Evolutionary conservation across 2,888 invertebrate genomes (phyloP), one percentile per base, ranked within the genome.

Genomic region (Ochlodes sylvanus): DNA sequence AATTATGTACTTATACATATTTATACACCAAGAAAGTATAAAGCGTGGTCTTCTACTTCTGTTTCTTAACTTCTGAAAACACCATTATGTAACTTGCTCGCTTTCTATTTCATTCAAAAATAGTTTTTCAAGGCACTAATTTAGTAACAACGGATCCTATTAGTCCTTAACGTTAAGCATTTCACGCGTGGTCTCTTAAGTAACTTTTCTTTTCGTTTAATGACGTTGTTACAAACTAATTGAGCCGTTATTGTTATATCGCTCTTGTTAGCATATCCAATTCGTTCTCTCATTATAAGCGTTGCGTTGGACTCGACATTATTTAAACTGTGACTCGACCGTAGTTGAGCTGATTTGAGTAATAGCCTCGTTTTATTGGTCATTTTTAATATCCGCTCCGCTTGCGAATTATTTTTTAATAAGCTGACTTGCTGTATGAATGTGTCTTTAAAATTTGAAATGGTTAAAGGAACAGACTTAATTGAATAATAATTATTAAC

Each of bases 201-300:
- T n/a, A 19, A 50, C 12, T 61, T 52, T 63, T 54, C 7, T 32
- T 38, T 62, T 41, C 19, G 14, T 17, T 10, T 64, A 64, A 64
- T 64, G 64, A 64, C 55, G 56, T 57, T 64, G 64, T 57, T 57
- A 64, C 17, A 34, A 47, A n/a, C 55, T 12, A 47, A 64, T 64
- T 57, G 56, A 57, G 42, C 47, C 42, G 64, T 64, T 64, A 64
- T 44, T 57, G 54, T 64, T 64, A 21, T 34, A 64, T 47, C 38
- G 17, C 17, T 56, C 64, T 64, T 64, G 64, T 57, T 64, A 64
- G 57, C 64, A 57, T 64, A 64, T 38, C 57, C 64, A 50, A 64
- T 64, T 64, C 57, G 47, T 50, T 64, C 19, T 64, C 56, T 64
- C 64, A 64, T 64, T 64, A 54, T 54, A 52, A 56, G 47, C 57